Conservation (phyloP, 2,113 vertebrate genomes). For the Rhodinocichla rosea region DNA sequence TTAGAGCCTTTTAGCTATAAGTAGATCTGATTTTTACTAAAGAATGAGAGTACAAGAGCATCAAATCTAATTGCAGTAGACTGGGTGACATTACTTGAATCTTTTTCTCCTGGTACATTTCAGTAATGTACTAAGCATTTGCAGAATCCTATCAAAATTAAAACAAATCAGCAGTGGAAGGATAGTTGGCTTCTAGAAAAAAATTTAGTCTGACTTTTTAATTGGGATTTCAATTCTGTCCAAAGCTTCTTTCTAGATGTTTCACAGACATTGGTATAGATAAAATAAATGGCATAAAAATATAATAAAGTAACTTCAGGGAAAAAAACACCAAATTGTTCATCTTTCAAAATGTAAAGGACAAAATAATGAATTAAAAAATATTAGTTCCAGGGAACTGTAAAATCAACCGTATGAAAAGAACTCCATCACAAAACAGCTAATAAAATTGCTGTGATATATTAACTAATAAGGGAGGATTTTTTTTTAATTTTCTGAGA, state of each 20-base stretch:
- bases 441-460: background rate
- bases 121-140: background rate
- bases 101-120: background rate
- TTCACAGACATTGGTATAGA: background rate
- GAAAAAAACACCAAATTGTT: background rate
- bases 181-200: background rate
- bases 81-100: background rate
- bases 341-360: background rate
- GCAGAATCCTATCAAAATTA: background rate
- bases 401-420: background rate
- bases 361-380: background rate
- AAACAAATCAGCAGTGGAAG: background rate
- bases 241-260: background rate
- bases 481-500: background rate
- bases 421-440: background rate
- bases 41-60: background rate
- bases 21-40: background rate
- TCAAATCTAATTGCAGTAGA: background rate
- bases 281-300: background rate
- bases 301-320: background rate
- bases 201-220: background rate
- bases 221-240: background rate
- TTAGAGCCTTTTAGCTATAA: background rate
- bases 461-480: background rate
- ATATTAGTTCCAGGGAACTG: background rate